Evolutionary conservation across 2,888 invertebrate species (phyloP).

Genomic region (Cataglyphis rosenhaueri): DNA sequence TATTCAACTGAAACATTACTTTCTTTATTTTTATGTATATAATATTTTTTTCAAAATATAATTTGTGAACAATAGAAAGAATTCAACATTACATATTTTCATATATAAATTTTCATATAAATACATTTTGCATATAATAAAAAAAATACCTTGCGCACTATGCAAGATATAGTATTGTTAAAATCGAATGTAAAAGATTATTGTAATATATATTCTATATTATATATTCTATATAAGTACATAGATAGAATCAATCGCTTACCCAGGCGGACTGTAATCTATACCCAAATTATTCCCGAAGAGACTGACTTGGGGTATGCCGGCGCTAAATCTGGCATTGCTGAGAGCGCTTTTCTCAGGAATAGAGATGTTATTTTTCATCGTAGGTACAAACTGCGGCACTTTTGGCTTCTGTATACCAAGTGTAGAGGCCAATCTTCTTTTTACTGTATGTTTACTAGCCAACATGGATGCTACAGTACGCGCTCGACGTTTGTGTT

Average conservation of each 20-base stretch:
- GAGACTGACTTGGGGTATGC: slow-evolving; percentile 88
- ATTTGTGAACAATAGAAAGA: neutral
- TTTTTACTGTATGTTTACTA: slow-evolving; percentile 84
- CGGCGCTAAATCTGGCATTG: slow-evolving; percentile 83
- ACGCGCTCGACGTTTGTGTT: slow-evolving; percentile 69
- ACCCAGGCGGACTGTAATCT: slow-evolving; percentile 87
- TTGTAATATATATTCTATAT: no score
- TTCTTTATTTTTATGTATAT: neutral
- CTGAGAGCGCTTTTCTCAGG: slow-evolving; percentile 68
- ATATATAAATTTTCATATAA: neutral
- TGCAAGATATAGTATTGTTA: neutral
- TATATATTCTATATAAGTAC: neutral
- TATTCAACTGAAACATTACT: neutral
- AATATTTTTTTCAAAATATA: neutral
- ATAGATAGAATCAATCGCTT: slow-evolving; percentile 63
- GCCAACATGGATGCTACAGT: slow-evolving; percentile 76
- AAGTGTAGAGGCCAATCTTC: slow-evolving; percentile 86
- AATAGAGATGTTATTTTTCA: slow-evolving; percentile 67
- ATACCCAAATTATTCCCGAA: slow-evolving; percentile 90
- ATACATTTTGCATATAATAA: neutral
- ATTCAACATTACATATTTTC: neutral
- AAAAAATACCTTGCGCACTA: neutral
- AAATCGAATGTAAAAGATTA: neutral
- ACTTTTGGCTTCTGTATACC: slow-evolving; percentile 83
- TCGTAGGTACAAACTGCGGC: slow-evolving; percentile 67